These are phyloP conservation scores for Aspidoscelis tigris DNA, from an alignment of 2,113 vertebrate species.

Conservation along the genomic window DNA sequence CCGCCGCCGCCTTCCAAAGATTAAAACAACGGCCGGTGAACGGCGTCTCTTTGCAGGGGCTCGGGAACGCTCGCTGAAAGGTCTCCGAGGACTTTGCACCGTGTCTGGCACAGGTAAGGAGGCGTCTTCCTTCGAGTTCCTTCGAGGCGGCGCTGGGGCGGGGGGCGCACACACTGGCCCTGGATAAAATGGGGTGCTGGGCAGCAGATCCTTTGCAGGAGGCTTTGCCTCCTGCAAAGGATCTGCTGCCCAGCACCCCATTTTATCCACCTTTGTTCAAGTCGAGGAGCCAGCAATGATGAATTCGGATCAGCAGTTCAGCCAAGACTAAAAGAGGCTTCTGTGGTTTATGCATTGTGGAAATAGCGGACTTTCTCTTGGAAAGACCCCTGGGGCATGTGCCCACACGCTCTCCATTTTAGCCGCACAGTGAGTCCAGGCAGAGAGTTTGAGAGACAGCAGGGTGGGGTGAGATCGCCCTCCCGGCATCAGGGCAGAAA, in stretches of 20 bases:
- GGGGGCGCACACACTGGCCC: background rate
- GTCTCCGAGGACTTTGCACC: constrained; percentile 41
- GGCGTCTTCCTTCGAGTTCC: background rate
- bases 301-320: background rate
- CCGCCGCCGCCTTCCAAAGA: constrained; percentile 54
- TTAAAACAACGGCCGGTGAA: constrained; percentile 72
- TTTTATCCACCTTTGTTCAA: background rate
- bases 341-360: no score
- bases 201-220: background rate
- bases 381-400: no score
- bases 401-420: no score
- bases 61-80: constrained; percentile 51
- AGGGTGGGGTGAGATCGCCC: background rate
- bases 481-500: background rate
- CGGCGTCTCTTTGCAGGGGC: constrained; percentile 66
- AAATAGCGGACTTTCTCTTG: no score
- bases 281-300: background rate
- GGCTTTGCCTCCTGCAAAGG: background rate
- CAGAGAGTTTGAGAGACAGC: background rate
- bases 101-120: constrained; percentile 26
- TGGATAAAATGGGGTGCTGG: background rate
- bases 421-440: background rate
- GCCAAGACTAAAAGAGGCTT: background rate
- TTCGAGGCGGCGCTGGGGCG: background rate
- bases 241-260: background rate